Evolutionary conservation across 1,140 invertebrate species (phyloP).

Genomic region (Drosophila subobscura): DNA sequence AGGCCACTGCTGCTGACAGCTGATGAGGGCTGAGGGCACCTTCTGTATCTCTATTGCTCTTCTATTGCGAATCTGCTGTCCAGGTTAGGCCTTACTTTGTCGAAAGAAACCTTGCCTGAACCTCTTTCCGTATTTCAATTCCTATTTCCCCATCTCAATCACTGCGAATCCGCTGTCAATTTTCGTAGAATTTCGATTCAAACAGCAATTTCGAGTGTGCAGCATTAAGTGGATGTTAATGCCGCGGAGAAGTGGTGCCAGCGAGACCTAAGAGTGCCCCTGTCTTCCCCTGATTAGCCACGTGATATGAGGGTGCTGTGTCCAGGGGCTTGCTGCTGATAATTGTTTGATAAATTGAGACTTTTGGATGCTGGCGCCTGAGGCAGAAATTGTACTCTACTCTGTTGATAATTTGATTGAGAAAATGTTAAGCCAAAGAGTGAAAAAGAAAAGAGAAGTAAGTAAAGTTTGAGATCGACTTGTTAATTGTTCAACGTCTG

Average conservation of each 20-base stretch:
- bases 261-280: too few relatives aligned
- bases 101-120: not conserved
- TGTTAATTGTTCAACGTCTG: constrained; percentile 40
- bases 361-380: not conserved
- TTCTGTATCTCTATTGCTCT: not conserved
- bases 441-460: not conserved
- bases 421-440: constrained; percentile 6
- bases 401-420: not conserved
- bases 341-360: constrained; percentile 49
- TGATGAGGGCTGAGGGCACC: constrained; percentile 52
- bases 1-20: constrained; percentile 33
- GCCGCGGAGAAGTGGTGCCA: constrained; percentile 3
- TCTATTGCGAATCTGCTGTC: too few relatives aligned
- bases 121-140: not conserved
- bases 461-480: constrained; percentile 14
- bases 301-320: constrained; percentile 13
- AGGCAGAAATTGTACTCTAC: not conserved
- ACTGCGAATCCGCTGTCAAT: constrained; percentile 41
- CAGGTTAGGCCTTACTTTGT: too few relatives aligned
- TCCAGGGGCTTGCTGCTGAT: constrained; percentile 5
- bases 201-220: constrained; percentile 28
- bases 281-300: constrained; percentile 9
- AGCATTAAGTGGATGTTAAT: constrained; percentile 29
- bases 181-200: constrained; percentile 38
- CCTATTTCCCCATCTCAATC: not conserved